These are phyloP conservation scores for Ctenicera cuprea DNA, from an alignment of 2,888 invertebrate species.

Conservation along the genomic window DNA sequence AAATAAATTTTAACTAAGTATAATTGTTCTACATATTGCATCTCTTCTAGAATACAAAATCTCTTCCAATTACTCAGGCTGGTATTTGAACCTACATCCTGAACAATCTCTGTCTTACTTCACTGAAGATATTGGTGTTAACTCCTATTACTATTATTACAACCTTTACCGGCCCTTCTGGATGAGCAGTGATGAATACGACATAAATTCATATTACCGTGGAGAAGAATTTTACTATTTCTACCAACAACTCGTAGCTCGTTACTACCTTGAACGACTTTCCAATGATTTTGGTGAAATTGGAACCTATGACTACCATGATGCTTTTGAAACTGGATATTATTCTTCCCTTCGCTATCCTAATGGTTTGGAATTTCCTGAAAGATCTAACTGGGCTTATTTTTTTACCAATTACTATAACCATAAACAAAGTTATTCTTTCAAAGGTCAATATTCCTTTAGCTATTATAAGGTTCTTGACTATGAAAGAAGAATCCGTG, in stretches of 20 bases:
- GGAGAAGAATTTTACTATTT: slow-evolving; percentile 80
- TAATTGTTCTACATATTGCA: no score
- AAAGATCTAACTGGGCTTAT: slow-evolving; percentile 76
- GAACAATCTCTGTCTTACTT: slow-evolving; percentile 80
- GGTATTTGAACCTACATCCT: slow-evolving; percentile 74
- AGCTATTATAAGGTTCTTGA: slow-evolving; percentile 71
- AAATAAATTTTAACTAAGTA: no score
- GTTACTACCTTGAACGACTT: slow-evolving; percentile 85
- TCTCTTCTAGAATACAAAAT: slow-evolving; percentile 77
- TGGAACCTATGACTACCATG: slow-evolving; percentile 75
- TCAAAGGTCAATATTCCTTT: slow-evolving; percentile 73
- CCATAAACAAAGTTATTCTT: slow-evolving; percentile 62
- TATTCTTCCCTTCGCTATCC: slow-evolving; percentile 79
- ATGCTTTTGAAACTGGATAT: slow-evolving; percentile 77
- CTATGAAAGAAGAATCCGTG: slow-evolving; percentile 75
- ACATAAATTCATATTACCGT: slow-evolving; percentile 76
- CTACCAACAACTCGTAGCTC: slow-evolving; percentile 81
- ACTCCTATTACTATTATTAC: slow-evolving; percentile 79
- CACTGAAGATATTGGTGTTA: slow-evolving; percentile 83
- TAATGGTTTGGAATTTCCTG: slow-evolving; percentile 81
- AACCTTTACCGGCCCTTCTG: slow-evolving; percentile 80
- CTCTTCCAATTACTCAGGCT: slow-evolving; percentile 78
- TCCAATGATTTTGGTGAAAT: slow-evolving; percentile 83
- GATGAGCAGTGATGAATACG: slow-evolving; percentile 76
- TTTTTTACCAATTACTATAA: slow-evolving; percentile 71